Evolutionary conservation across 53 echinoderm and acorn worm species (phyloP), one percentile per base, ranked within the genome.

Genomic region (Zoroaster sp.): DNA sequence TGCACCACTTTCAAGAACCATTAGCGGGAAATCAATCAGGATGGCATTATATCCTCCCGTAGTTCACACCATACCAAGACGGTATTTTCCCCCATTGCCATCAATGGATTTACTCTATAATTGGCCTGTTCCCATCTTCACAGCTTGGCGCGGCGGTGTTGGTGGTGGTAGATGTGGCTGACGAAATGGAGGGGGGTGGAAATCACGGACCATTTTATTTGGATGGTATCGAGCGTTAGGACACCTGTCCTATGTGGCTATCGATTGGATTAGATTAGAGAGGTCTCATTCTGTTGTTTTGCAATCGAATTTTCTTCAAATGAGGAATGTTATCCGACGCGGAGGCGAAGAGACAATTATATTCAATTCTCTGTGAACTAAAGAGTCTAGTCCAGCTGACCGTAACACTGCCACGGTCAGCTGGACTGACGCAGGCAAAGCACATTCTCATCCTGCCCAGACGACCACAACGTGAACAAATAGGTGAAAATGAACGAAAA

Each of bases 261-360:
- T 81, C 44, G 81, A 81, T 66, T 44, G 40, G 42, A 81, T 68
- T 81, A 28, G 67, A 67, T 81, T 78, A 78, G 11, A 55, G 78
- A 15, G 78, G 55, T 55, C 78, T 78, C 35, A 78, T 55, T 78
- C 25, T 20, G 38, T 78, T 78, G 59, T 78, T 78, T 59, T 14
- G 35, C 78, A 37, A 59, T 63, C 39, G 55, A 55, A 21, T 44
- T 41, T 73, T 74, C 39, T 74, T 35, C 17, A 36, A 40, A 35
- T 2, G 59, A 21, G 10, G 39, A n/a, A 55, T 35, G 39, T 78
- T 35, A 52, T n/a, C 52, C 78, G 28, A 35, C 36, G 15, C 3
- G 36, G 34, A 35, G 78, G 25, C 54, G 54, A 18, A 37, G 35
- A 34, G 37, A 51, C 63, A 78, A 54, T 54, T 78, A 37, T 6